Evolutionary conservation across 2,797 vertebrate genomes (phyloP).

Genomic region (Otus scops): DNA sequence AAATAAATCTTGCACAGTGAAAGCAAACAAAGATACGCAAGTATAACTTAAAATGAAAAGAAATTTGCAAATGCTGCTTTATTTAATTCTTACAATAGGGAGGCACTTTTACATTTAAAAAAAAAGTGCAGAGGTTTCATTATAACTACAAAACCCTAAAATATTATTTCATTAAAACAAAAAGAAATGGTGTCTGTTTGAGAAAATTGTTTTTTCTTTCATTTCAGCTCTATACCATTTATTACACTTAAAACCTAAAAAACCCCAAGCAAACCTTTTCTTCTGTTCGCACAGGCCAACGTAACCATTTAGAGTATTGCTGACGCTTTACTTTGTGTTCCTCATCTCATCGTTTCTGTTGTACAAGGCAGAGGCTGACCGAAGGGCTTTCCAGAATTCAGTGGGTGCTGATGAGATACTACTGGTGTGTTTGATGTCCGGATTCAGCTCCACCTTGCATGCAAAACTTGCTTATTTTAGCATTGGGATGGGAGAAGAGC

Average conservation of each 20-base stretch:
- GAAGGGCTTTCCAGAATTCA: not conserved
- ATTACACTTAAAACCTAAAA: not conserved
- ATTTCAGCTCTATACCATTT: not conserved
- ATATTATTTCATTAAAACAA: conserved; percentile 8
- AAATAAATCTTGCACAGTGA: not conserved
- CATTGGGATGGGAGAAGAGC: not conserved
- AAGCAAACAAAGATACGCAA: not conserved
- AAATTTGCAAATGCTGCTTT: conserved; percentile 43
- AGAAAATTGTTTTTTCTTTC: not conserved
- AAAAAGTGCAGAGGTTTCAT: not conserved
- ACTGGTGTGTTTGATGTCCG: not conserved
- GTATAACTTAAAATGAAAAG: conserved; percentile 1
- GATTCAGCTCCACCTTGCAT: not conserved
- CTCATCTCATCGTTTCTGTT: not conserved
- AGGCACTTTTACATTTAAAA: conserved; percentile 40
- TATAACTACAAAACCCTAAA: not conserved
- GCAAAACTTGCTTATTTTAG: not conserved
- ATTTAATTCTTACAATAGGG: conserved; percentile 39
- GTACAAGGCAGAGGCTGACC: not conserved
- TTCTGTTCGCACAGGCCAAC: not conserved
- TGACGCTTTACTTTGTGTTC: not conserved
- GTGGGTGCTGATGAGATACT: not conserved
- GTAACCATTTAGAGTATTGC: not conserved
- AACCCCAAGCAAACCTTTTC: not conserved
- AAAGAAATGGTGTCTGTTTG: not conserved